Conservation (phyloP, 2,888 invertebrate genomes). For the Melieria crassipennis region DNA sequence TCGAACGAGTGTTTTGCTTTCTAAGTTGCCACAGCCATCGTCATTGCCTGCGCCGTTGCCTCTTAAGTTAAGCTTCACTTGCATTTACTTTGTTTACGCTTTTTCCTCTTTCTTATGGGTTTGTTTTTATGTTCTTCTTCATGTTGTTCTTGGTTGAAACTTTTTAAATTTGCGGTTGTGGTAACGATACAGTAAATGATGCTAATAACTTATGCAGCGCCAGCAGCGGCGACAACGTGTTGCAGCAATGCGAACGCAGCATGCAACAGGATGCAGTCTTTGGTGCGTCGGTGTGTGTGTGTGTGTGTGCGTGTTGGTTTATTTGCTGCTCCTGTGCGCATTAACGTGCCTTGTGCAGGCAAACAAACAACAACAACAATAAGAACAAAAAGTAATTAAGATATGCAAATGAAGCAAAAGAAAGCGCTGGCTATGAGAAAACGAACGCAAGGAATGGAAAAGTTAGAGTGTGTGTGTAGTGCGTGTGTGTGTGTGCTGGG, state of each 20-base stretch:
- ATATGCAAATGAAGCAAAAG: slow-evolving; percentile 32
- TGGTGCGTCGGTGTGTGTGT: background rate
- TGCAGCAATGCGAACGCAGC: slow-evolving; percentile 1
- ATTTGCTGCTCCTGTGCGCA: slow-evolving; percentile 3
- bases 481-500: background rate
- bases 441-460: background rate
- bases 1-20: background rate
- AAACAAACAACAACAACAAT: background rate
- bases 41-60: too few relatives aligned
- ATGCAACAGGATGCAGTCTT: background rate
- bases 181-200: slow-evolving; percentile 20
- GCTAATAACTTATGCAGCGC: slow-evolving; percentile 30
- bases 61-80: background rate
- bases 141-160: background rate
- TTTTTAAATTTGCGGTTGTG: slow-evolving; percentile 22
- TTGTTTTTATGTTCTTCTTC: background rate
- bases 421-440: slow-evolving; percentile 12
- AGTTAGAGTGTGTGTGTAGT: background rate
- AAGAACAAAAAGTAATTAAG: slow-evolving; percentile 29
- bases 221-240: slow-evolving; percentile 12
- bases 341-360: background rate
- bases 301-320: background rate
- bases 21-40: too few relatives aligned
- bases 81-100: background rate
- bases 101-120: background rate